These are phyloP conservation scores for Loriculus beryllinus DNA, from an alignment of 2,797 vertebrate genomes.

Conservation along the genomic window DNA sequence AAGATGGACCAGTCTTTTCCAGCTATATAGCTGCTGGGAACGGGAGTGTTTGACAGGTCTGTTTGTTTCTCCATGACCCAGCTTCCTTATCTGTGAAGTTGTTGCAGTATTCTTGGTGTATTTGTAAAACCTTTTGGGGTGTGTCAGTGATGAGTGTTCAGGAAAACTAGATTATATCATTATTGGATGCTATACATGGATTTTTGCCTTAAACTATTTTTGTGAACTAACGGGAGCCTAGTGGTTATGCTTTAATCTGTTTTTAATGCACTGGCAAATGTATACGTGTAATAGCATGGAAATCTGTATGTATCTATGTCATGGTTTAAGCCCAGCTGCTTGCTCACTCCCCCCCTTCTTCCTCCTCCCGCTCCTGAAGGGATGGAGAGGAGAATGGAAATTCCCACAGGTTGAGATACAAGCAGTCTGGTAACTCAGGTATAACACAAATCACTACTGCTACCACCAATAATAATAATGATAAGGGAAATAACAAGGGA, in stretches of 20 bases:
- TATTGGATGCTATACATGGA: background rate
- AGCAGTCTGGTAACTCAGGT: background rate
- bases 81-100: background rate
- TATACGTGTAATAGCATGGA: background rate
- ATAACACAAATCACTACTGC: background rate
- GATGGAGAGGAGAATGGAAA: background rate
- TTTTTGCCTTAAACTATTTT: background rate
- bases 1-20: background rate
- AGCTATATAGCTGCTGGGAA: background rate
- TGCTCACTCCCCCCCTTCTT: background rate
- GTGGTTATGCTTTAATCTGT: background rate
- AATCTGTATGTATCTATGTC: background rate
- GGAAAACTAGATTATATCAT: background rate
- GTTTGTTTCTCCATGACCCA: background rate
- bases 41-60: background rate
- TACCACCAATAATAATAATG: background rate
- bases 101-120: background rate
- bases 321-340: background rate
- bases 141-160: background rate
- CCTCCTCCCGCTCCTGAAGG: fast-evolving
- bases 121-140: background rate
- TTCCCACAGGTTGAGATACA: background rate
- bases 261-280: background rate
- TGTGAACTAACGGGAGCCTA: fast-evolving
- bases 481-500: background rate